Evolutionary conservation across 2,113 vertebrate species (phyloP).

Genomic region (Marcusenius ussheri): DNA sequence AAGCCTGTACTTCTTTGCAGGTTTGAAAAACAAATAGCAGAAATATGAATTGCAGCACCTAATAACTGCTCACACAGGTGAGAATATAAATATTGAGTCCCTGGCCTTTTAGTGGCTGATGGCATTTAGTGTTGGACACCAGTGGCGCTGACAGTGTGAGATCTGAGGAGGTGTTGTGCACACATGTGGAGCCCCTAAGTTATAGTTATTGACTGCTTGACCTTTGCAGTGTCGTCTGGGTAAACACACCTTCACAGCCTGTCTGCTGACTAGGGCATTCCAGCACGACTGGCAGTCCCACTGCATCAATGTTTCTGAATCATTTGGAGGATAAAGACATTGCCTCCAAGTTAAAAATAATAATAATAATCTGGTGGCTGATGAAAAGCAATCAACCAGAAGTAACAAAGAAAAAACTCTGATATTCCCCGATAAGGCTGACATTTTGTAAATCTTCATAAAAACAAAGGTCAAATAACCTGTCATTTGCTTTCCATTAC

Average conservation of each 20-base stretch:
- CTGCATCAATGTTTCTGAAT: not conserved
- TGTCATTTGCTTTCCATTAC: slow-evolving; percentile 35
- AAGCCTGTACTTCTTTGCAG: not conserved
- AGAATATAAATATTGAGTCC: not conserved
- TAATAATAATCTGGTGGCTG: not conserved
- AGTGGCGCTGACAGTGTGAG: slow-evolving; percentile 7
- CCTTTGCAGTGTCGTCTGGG: slow-evolving; percentile 28
- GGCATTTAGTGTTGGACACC: slow-evolving; percentile 11
- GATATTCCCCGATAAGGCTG: not conserved
- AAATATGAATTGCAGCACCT: not conserved
- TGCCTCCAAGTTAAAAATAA: not conserved
- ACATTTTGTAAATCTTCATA: slow-evolving; percentile 35
- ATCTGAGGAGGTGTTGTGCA: slow-evolving; percentile 1
- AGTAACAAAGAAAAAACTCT: not conserved
- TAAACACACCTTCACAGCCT: slow-evolving; percentile 33
- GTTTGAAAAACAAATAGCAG: not conserved
- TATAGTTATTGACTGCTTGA: slow-evolving; percentile 39
- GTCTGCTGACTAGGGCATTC: slow-evolving; percentile 16
- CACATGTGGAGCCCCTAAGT: slow-evolving; percentile 11
- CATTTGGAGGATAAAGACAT: not conserved
- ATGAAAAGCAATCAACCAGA: slow-evolving; percentile 2
- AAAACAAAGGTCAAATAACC: slow-evolving; percentile 22
- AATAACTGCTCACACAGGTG: not conserved
- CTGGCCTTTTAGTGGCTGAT: not conserved
- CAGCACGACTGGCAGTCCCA: slow-evolving; percentile 16